Evolutionary conservation across 2,888 invertebrate genomes (phyloP).

Genomic region (Tetranychus truncatus): DNA sequence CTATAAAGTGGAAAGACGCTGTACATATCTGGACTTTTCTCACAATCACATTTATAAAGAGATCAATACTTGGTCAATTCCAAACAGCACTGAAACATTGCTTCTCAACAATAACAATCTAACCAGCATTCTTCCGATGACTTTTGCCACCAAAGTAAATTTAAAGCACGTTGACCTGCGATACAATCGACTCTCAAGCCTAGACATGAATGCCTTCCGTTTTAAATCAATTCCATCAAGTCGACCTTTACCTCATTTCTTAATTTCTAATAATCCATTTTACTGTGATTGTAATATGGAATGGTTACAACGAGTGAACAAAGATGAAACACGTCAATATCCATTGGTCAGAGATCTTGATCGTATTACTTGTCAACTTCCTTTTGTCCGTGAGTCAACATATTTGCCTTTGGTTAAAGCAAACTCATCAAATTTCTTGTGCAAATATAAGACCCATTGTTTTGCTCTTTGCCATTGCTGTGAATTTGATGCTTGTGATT

Average conservation of each 20-base stretch:
- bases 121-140: slow-evolving; percentile 62
- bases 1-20: slow-evolving; percentile 58
- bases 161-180: slow-evolving; percentile 74
- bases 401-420: slow-evolving; percentile 45
- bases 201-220: slow-evolving; percentile 70
- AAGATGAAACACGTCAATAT: slow-evolving; percentile 56
- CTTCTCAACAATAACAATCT: slow-evolving; percentile 79
- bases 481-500: slow-evolving; percentile 76
- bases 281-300: slow-evolving; percentile 78
- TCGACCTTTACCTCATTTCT: slow-evolving; percentile 52
- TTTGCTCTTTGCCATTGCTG: slow-evolving; percentile 73
- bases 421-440: slow-evolving; percentile 60
- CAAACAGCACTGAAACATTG: slow-evolving; percentile 62
- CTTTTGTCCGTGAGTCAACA: slow-evolving; percentile 44
- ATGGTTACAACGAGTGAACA: slow-evolving; percentile 66
- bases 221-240: slow-evolving; percentile 53
- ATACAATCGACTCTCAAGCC: slow-evolving; percentile 70
- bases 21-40: slow-evolving; percentile 53
- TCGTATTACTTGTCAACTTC: slow-evolving; percentile 58
- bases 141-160: slow-evolving; percentile 70
- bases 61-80: slow-evolving; percentile 56
- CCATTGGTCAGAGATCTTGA: slow-evolving; percentile 57
- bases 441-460: slow-evolving; percentile 64
- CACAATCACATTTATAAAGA: slow-evolving; percentile 59
- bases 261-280: slow-evolving; percentile 65